Percentiles rank a stretch among this genome's conserved stretches.
Conservation (phyloP, 1,140 invertebrate species). For the Procambarus clarkii region DNA sequence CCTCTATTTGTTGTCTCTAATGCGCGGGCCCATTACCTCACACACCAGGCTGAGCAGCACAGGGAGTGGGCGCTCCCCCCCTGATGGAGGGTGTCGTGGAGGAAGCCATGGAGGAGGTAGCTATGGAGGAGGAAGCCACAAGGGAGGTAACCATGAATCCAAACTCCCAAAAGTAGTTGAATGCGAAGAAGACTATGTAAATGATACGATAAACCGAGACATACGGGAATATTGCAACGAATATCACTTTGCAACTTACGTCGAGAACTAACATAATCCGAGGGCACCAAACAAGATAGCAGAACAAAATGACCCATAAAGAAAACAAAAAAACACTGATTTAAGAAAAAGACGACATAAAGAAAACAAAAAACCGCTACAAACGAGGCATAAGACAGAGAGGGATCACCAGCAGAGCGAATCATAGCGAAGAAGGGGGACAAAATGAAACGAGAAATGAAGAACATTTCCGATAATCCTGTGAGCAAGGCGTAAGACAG, state of each 20-base stretch:
- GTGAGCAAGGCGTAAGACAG: not conserved
- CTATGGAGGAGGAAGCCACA: not conserved
- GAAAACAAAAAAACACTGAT: not conserved
- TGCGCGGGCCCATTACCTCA: conserved; percentile 61
- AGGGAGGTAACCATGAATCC: too few relatives aligned
- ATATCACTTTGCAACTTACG: too few relatives aligned
- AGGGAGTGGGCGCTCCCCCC: too few relatives aligned
- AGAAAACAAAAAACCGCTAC: not conserved
- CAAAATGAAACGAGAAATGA: not conserved
- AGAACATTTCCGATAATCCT: not conserved
- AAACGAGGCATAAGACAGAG: not conserved
- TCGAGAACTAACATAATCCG: too few relatives aligned
- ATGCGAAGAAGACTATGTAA: not conserved
- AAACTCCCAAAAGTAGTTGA: too few relatives aligned
- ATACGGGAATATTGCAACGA: too few relatives aligned
- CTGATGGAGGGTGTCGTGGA: not conserved
- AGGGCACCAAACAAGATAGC: not conserved
- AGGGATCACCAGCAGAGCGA: not conserved
- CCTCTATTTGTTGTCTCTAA: conserved; percentile 67
- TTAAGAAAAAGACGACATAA: not conserved
- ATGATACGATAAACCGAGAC: too few relatives aligned
- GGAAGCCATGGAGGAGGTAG: not conserved
- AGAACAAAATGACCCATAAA: not conserved
- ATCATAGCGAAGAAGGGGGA: not conserved
- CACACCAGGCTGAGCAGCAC: conserved; percentile 33